Evolutionary conservation across 2,888 invertebrate genomes (phyloP).

Genomic region (Rhamnusium bicolor): DNA sequence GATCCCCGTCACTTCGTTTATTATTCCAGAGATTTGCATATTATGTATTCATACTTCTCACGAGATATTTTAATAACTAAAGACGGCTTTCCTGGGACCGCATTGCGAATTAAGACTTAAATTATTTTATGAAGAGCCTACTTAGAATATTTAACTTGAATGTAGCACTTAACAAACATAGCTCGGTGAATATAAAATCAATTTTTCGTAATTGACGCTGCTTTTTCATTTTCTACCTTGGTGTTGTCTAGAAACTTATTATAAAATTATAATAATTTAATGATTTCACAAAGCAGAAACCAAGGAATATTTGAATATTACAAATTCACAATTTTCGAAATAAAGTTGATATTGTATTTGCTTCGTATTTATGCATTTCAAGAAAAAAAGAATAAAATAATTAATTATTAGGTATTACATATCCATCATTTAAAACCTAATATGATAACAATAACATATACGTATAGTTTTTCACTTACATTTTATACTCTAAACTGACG

Average conservation of each 20-base stretch:
- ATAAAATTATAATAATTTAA: too few relatives aligned
- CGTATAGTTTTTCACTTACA: too few relatives aligned
- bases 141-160: not conserved
- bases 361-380: too few relatives aligned
- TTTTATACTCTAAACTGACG: too few relatives aligned
- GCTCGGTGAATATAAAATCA: conserved; percentile 36
- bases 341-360: too few relatives aligned
- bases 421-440: too few relatives aligned
- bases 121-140: conserved; percentile 42
- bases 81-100: conserved; percentile 45
- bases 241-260: not conserved
- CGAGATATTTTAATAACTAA: conserved; percentile 57
- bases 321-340: too few relatives aligned
- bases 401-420: too few relatives aligned
- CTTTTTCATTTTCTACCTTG: not conserved
- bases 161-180: conserved; percentile 34
- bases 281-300: too few relatives aligned
- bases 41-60: conserved; percentile 54
- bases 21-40: conserved; percentile 58
- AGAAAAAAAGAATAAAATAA: too few relatives aligned
- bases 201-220: conserved; percentile 34
- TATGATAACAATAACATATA: too few relatives aligned
- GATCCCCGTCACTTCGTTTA: conserved; percentile 51
- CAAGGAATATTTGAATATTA: too few relatives aligned
- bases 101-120: conserved; percentile 49